Base-by-base conservation (phyloP, 2,797 vertebrate species). In the Gambusia yucatana region DNA sequence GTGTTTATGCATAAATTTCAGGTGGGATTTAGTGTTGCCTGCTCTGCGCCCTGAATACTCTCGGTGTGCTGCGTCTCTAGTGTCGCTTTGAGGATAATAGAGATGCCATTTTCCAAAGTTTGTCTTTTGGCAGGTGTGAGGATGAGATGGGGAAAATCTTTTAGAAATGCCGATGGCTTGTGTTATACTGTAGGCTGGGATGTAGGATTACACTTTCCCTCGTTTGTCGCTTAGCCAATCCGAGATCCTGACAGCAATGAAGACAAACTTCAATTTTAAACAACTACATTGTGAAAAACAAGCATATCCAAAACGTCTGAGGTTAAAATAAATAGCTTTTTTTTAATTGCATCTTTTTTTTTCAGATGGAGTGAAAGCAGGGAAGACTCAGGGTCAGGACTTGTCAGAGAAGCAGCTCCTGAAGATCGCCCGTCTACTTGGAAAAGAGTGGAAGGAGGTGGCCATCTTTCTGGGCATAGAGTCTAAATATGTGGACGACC, bases 401-500 rank as follows among this genome's bases (percentile, higher is more conserved):
- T 77, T 97, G 74, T 96, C 96, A 0, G 96, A 97, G 47, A 86
- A 93, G n/a, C 95, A 97, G 91, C 92, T 97, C 72, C 92, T 97
- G 90, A 77, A n/a, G 47, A 82, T 97, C 0, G 96, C 96, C 43
- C 94, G 91, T 86, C 84, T 80, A n/a, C 93, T 97, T 33, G 97
- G 95, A 22, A 94, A 92, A 79, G 95, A 95, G 79, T 97, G 97
- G 97, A 93, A 95, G 84, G 90, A 96, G 74, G 91, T 96, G 16
- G 96, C 95, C 82, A 96, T 97, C 77, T 94, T 87, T 25, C 92
- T 97, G 1, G 92, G 89, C 55, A 61, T 97, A 87, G 92, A 85
- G 75, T 92, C 91, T 65, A 92, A 75, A 16, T 94, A 96, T 36
- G 93, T 96, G 6, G 95, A 97, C 0, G 91, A 95, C 43, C 96